Evolutionary conservation across 2,113 vertebrate genomes (phyloP), one percentile per base, ranked within the genome.

Genomic region (Hydrolagus affinis): DNA sequence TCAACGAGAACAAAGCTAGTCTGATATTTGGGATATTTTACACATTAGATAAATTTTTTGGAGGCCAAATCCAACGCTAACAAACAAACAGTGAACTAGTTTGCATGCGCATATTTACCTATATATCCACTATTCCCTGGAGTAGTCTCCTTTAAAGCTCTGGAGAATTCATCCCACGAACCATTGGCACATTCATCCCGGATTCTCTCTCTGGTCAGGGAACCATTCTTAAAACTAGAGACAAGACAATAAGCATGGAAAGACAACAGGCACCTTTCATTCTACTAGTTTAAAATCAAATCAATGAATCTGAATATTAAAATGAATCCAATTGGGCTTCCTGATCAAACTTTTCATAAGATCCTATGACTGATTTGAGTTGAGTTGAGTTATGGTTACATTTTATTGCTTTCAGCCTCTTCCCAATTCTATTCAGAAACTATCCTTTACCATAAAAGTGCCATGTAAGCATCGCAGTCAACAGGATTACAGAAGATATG

Each of bases 181-280:
- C 92, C 89, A 86, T 90, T 92, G n/a, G 95, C 91, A 59, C 92
- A 93, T 64, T 94, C 88, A 83, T 98, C 91, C 11, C 96, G 93
- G 90, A 99, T 90, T 83, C 89, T 94, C 89, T 99, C 96, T 91
- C 98, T 94, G 74, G 95, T 96, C 86, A 99, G 90, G 86, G 98
- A 99, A 0, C 96, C 97, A 0, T 99, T 99, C 91, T 99, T 99
- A 89, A 96, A 99, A 91, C 98, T 99, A 91, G 86, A 77, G 28
- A 73, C 25, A 83, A 30, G 78, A 62, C 15, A 83, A 7, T 56
- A 15, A 66, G 14, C 66, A 32, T 32, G 78, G 8, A 19, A 10
- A 64, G 62, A 28, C 9, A 28, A 66, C 23, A 72, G 28, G 70
- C 15, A 72, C 23, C 25, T 25, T n/a, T 28, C 44, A 12, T 72